phyloP scores from a whole-genome alignment of 1,140 invertebrate species.

The Aphaenogaster ashmeadi region DNA sequence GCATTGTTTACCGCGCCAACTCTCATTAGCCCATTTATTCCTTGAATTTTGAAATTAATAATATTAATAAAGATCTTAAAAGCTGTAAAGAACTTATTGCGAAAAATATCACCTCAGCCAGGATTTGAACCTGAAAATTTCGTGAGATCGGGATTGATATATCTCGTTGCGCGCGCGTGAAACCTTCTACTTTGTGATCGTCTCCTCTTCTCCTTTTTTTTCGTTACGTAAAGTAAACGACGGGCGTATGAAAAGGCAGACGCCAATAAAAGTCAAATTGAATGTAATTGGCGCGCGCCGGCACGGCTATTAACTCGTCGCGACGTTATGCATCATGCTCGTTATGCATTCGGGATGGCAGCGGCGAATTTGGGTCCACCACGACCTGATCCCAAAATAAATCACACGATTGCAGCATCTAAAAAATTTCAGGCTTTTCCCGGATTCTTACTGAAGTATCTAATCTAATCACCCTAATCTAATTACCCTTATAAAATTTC shows the following conservation, averaged over 20 bases:
- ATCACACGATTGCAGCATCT: neutral
- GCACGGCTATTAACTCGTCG: conserved; percentile 29
- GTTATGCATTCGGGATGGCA: neutral
- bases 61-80: too few relatives aligned
- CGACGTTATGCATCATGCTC: neutral
- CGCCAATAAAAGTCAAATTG: conserved; percentile 57
- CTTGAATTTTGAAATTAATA: too few relatives aligned
- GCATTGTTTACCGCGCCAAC: too few relatives aligned
- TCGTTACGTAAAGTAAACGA: conserved; percentile 18
- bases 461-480: neutral
- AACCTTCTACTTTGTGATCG: neutral
- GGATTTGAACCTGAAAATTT: neutral
- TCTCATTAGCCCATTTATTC: too few relatives aligned
- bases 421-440: neutral
- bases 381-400: neutral
- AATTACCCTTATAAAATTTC: neutral
- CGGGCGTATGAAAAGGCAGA: conserved; percentile 13
- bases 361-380: neutral
- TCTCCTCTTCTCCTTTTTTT: neutral
- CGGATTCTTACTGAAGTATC: neutral
- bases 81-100: too few relatives aligned
- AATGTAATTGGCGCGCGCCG: conserved; percentile 54
- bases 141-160: neutral
- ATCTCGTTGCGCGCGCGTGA: neutral
- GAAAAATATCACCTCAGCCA: too few relatives aligned